These are phyloP conservation scores for Brassicogethes aeneus DNA, from an alignment of 2,888 invertebrate species.

Conservation along the genomic window DNA sequence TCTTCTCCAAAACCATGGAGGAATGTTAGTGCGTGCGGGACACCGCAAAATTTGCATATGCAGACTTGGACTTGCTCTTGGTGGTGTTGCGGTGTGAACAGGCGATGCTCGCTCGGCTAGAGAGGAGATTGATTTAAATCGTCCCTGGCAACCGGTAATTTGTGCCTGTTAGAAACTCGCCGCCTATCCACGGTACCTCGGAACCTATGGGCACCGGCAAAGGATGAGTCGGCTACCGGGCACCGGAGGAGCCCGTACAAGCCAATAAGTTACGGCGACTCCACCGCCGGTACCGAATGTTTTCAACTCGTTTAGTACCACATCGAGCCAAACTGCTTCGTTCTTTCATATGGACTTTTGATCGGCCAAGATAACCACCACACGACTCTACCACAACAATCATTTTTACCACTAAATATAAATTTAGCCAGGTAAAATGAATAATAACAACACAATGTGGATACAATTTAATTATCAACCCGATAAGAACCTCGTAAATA, in stretches of 20 bases:
- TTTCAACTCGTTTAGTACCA: constrained; percentile 32
- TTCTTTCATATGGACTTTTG: constrained; percentile 4
- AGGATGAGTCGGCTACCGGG: constrained; percentile 10
- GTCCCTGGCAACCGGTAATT: constrained; percentile 12
- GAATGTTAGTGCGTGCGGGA: not conserved
- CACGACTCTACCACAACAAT: too few relatives aligned
- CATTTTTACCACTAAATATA: too few relatives aligned
- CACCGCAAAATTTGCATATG: not conserved
- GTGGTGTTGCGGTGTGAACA: not conserved
- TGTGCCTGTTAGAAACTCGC: constrained; percentile 1
- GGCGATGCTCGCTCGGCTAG: not conserved
- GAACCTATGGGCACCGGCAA: too few relatives aligned
- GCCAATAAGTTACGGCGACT: constrained; percentile 24
- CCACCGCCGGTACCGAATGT: constrained; percentile 25
- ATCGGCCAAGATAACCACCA: too few relatives aligned
- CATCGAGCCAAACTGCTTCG: too few relatives aligned
- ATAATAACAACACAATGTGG: too few relatives aligned
- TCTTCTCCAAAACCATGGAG: too few relatives aligned
- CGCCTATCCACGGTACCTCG: too few relatives aligned
- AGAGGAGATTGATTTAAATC: constrained; percentile 9
- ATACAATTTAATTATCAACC: too few relatives aligned
- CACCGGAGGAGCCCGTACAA: constrained; percentile 21
- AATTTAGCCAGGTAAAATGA: too few relatives aligned
- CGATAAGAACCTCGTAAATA: too few relatives aligned
- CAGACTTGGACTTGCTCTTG: not conserved